phyloP scores from a whole-genome alignment of 1,140 invertebrate species.

The Philopotamus ludificatus region DNA sequence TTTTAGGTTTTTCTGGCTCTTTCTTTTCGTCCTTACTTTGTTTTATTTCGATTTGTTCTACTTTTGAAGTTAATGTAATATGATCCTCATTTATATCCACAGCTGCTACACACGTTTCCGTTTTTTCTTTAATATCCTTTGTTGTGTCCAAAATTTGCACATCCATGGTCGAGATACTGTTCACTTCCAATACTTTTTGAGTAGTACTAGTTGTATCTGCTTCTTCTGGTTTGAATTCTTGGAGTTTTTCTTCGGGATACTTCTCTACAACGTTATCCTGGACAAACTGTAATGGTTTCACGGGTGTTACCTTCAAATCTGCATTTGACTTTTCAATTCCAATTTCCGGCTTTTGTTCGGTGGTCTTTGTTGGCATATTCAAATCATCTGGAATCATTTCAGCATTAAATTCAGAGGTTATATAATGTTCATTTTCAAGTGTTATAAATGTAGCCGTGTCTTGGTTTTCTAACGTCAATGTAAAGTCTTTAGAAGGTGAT shows the following conservation, averaged over 20 bases:
- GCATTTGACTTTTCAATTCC: slow-evolving; percentile 14
- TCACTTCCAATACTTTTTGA: slow-evolving; percentile 6
- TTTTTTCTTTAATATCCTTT: slow-evolving; percentile 13
- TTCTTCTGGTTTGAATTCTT: slow-evolving; percentile 11
- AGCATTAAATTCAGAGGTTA: slow-evolving; percentile 35
- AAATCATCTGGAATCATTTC: slow-evolving; percentile 36
- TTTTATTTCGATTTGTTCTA: neutral
- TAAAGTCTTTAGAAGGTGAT: slow-evolving; percentile 33
- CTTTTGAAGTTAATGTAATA: slow-evolving; percentile 1
- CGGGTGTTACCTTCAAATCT: slow-evolving; percentile 9
- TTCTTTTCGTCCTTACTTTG: slow-evolving; percentile 17
- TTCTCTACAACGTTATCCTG: slow-evolving; percentile 8
- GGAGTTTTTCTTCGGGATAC: slow-evolving; percentile 10
- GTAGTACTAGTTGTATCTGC: slow-evolving; percentile 2
- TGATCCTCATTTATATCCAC: slow-evolving; percentile 17
- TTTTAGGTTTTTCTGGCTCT: neutral
- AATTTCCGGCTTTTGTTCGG: slow-evolving; percentile 11
- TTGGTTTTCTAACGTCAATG: slow-evolving; percentile 14
- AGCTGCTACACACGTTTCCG: neutral
- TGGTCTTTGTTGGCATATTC: neutral
- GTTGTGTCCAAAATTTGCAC: slow-evolving; percentile 18
- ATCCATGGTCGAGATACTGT: slow-evolving; percentile 20
- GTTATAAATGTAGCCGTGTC: slow-evolving; percentile 8
- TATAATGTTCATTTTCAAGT: slow-evolving; percentile 35
- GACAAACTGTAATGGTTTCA: slow-evolving; percentile 18